These are phyloP conservation scores for Tachysurus fulvidraco DNA, from an alignment of 2,113 vertebrate genomes.

Conservation along the genomic window DNA sequence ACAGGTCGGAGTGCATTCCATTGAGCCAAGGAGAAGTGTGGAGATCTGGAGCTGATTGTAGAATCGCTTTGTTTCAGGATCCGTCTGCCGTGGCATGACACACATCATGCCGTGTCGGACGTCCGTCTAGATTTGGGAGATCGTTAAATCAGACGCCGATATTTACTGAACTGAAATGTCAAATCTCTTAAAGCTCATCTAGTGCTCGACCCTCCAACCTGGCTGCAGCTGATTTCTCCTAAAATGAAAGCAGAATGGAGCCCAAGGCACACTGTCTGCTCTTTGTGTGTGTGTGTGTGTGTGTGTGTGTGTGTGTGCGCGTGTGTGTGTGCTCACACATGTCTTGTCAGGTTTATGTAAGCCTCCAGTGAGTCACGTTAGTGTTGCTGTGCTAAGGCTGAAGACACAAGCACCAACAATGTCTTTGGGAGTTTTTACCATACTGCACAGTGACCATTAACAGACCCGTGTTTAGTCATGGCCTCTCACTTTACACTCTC, in stretches of 20 bases:
- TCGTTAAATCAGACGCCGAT: neutral
- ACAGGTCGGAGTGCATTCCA: constrained; percentile 54
- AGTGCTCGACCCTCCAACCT: neutral
- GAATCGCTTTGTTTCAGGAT: neutral
- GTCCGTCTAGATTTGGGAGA: neutral
- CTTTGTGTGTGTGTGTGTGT: neutral
- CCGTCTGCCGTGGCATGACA: neutral
- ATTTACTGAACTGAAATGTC: neutral
- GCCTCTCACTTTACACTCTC: neutral
- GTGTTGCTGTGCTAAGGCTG: constrained; percentile 12
- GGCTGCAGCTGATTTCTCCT: neutral
- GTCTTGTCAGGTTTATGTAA: constrained; percentile 42
- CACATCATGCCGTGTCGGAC: too few relatives aligned
- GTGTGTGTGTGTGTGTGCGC: neutral
- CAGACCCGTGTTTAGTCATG: neutral
- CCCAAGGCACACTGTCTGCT: constrained; percentile 9
- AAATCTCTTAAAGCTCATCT: neutral
- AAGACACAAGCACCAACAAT: constrained; percentile 12
- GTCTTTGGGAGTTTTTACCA: neutral
- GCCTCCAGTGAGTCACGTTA: constrained; percentile 35
- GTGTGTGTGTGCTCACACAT: neutral
- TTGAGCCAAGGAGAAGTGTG: neutral
- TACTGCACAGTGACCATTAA: neutral
- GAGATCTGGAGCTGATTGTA: neutral
- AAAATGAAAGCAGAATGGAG: constrained; percentile 9